Evolutionary conservation across 2,113 vertebrate species (phyloP), one percentile per base, ranked within the genome.

Genomic region (Ammospiza caudacuta): DNA sequence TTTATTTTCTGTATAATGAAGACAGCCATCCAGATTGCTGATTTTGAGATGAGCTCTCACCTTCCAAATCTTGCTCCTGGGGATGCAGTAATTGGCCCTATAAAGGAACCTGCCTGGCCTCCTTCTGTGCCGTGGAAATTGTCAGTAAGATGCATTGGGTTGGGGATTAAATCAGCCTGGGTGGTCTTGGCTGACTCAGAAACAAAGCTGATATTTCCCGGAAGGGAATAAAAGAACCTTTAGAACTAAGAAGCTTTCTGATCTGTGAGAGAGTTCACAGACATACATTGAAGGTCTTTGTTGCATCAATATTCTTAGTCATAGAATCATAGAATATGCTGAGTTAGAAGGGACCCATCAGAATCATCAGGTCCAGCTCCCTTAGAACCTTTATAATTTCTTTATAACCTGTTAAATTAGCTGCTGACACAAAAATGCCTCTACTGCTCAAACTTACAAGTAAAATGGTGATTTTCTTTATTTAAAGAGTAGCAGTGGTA

Each of bases 221-320:
- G 54, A 90, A 90, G 37, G 75, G 27, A 83, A 63, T 62, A 85
- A 66, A 7, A 77, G 47, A 94, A 93, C 52, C 85, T 86, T 94
- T 55, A 82, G n/a, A 96, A 52, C 22, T 70, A 95, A 95, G 84
- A 89, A 47, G 22, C 21, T 92, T 96, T 81, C 75, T 94, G 57
- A 91, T 92, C 47, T 73, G 67, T 62, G 92, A 83, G 31, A 92
- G n/a, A 82, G 23, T 58, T 85, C 15, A 74, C 67, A 81, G 46
- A n/a, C 55, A 69, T 15, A 46, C 2, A 6, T 73, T 66, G 23
- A 43, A 27, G 35, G 11, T 72, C 17, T 87, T 68, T 78, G 13
- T 91, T 61, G 3, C 8, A 15, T 52, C 49, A 84, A 29, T 52
- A 49, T 41, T 24, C 24, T 49, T 87, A 82, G 44, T 69, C 39